Conservation (phyloP, 2,888 invertebrate genomes). For the Metopia argyrocephala region DNA sequence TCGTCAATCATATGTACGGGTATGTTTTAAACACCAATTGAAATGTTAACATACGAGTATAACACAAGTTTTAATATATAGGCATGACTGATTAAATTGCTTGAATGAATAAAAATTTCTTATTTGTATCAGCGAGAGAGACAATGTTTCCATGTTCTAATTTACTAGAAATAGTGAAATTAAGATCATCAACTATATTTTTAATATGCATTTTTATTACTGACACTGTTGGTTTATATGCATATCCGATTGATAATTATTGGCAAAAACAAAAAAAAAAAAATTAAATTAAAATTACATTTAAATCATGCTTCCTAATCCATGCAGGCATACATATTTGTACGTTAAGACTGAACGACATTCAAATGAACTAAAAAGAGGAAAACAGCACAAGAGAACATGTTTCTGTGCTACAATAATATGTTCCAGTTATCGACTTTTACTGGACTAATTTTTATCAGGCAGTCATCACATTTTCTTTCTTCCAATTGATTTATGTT, state of each 20-base stretch:
- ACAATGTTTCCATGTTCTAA: neutral
- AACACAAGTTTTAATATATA: no score
- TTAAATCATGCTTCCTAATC: conserved; percentile 27
- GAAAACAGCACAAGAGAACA: conserved; percentile 17
- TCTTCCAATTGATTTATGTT: conserved; percentile 41
- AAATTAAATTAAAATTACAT: conserved; percentile 18
- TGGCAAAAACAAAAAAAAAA: conserved; percentile 2
- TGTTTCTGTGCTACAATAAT: conserved; percentile 29
- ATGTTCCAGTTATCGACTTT: conserved; percentile 46
- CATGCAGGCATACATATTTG: neutral
- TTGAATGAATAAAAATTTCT: no score
- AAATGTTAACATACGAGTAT: no score
- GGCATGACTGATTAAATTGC: no score
- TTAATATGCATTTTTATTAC: neutral
- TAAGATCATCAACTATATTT: neutral
- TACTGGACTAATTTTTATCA: conserved; percentile 60
- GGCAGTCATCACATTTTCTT: conserved; percentile 17
- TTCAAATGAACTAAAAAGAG: conserved; percentile 6
- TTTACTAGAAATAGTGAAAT: neutral
- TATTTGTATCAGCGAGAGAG: no score
- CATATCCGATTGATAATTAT: neutral
- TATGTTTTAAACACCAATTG: no score
- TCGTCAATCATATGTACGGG: no score
- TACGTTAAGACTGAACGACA: conserved; percentile 23
- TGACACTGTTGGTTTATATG: neutral